Evolutionary conservation across 2,888 invertebrate species (phyloP).

Genomic region (Lycocerus yunnanus): DNA sequence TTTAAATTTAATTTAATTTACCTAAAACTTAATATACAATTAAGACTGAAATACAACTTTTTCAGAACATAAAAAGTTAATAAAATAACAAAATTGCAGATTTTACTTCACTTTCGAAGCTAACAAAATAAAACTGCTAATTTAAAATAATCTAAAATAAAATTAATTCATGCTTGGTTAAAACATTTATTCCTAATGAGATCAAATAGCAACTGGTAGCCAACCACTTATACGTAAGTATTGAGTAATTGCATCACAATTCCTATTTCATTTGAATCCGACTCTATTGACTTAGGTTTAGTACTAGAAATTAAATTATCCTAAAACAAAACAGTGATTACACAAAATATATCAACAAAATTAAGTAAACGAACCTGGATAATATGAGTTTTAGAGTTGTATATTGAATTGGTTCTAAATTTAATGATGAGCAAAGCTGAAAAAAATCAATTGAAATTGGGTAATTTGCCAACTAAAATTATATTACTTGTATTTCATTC

Average conservation of each 20-base stretch:
- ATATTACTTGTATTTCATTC: conserved; percentile 70
- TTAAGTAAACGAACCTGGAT: conserved; percentile 60
- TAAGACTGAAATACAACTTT: conserved; percentile 1
- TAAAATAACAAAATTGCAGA: background rate
- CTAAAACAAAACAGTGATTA: conserved; percentile 35
- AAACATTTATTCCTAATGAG: background rate
- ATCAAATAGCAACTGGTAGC: conserved; percentile 41
- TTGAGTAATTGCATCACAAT: conserved; percentile 49
- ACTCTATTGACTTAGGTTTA: conserved; percentile 37
- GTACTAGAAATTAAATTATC: conserved; percentile 46
- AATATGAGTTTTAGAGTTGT: conserved; percentile 83
- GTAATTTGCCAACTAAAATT: background rate
- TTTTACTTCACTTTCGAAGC: background rate
- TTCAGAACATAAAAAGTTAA: background rate
- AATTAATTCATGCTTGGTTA: background rate
- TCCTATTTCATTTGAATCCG: conserved; percentile 38
- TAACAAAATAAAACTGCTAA: background rate
- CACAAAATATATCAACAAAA: background rate
- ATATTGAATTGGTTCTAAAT: conserved; percentile 85
- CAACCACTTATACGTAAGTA: conserved; percentile 50
- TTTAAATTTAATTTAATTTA: background rate
- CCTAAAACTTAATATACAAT: background rate
- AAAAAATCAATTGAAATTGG: conserved; percentile 37
- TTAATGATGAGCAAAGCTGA: conserved; percentile 76
- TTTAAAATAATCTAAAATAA: background rate